Conservation (phyloP, 1,140 invertebrate species). For the Druon quercuslanigerum region DNA sequence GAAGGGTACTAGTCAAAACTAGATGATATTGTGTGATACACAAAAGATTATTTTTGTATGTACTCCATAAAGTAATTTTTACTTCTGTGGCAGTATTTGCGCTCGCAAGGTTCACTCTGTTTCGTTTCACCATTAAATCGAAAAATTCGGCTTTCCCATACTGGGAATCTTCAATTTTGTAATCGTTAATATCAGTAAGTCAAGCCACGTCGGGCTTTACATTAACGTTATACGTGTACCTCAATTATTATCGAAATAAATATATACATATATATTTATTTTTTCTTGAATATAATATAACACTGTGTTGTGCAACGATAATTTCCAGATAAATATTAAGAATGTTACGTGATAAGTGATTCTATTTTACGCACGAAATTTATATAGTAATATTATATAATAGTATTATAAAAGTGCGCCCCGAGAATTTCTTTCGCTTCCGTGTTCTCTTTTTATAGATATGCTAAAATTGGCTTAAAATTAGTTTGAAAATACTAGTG, state of each 20-base stretch:
- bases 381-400: constrained; percentile 9
- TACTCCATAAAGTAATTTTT: neutral
- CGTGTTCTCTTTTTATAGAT: neutral
- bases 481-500: neutral
- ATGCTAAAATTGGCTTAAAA: constrained; percentile 2
- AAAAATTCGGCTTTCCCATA: neutral
- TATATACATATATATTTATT: constrained; percentile 10
- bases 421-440: neutral
- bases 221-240: neutral
- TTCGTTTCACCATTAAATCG: neutral
- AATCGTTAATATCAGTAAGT: neutral
- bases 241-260: neutral
- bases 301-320: constrained; percentile 22
- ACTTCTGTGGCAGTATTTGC: neutral
- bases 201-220: neutral
- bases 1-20: neutral
- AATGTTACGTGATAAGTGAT: constrained; percentile 6
- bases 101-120: constrained; percentile 10
- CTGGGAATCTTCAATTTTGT: constrained; percentile 1
- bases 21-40: too few relatives aligned
- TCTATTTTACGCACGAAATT: constrained; percentile 21
- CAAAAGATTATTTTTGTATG: neutral
- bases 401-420: neutral
- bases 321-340: constrained; percentile 14
- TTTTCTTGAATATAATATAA: constrained; percentile 7